Evolutionary conservation across 2,113 vertebrate genomes (phyloP).

Genomic region (Cheirogaleus medius): DNA sequence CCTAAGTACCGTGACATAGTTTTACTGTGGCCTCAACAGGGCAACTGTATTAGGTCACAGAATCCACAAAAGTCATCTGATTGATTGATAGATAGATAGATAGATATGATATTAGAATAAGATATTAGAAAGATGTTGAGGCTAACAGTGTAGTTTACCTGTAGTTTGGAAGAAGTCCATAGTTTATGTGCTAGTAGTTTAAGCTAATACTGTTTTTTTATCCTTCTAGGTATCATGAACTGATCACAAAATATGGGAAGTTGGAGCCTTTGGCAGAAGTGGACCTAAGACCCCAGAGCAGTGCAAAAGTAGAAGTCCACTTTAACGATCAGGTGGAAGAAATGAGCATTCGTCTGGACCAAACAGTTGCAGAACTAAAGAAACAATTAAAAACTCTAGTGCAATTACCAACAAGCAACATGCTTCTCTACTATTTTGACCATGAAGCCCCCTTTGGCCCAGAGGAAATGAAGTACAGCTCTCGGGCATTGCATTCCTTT

Average conservation of each 20-base stretch:
- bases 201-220: conserved; percentile 1
- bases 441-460: conserved; percentile 92
- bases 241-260: conserved; percentile 95
- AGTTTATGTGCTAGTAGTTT: background rate
- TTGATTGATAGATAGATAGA: background rate
- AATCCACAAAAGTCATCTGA: background rate
- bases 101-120: background rate
- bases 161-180: background rate
- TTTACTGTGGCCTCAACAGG: background rate
- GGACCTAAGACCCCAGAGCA: conserved; percentile 93
- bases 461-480: conserved; percentile 94
- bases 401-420: conserved; percentile 91
- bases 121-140: background rate
- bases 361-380: conserved; percentile 96
- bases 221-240: conserved; percentile 90
- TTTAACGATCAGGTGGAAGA: conserved; percentile 92
- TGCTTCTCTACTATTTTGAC: conserved; percentile 95
- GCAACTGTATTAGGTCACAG: background rate
- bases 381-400: conserved; percentile 92
- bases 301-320: conserved; percentile 92
- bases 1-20: background rate
- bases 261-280: conserved; percentile 95
- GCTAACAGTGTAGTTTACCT: background rate
- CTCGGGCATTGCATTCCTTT: conserved; percentile 93
- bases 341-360: conserved; percentile 93